These are phyloP conservation scores for Heliothis subflexa DNA, from an alignment of 1,140 invertebrate genomes.

Conservation along the genomic window DNA sequence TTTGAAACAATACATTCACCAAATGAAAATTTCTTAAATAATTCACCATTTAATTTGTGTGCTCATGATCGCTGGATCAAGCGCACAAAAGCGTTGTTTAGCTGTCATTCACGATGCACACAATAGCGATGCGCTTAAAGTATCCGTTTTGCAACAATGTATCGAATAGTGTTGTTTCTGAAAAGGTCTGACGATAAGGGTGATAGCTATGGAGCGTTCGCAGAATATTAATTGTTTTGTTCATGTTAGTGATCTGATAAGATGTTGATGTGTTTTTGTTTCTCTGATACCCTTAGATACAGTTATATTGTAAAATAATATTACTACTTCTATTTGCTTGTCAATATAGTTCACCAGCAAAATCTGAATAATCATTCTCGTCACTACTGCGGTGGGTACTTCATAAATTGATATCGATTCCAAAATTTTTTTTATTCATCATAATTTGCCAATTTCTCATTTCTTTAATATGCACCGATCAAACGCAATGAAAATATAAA, in stretches of 20 bases:
- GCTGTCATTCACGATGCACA: conserved; percentile 66
- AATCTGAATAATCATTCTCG: no score
- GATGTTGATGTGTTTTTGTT: background rate
- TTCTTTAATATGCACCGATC: no score
- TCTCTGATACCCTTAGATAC: background rate
- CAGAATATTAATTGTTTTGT: conserved; percentile 45
- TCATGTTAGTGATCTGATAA: background rate
- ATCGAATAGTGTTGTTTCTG: conserved; percentile 60
- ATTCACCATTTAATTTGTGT: conserved; percentile 41
- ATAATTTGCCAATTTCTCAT: no score
- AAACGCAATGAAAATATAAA: no score
- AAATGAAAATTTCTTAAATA: conserved; percentile 19
- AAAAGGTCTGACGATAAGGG: conserved; percentile 62
- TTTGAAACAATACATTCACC: background rate
- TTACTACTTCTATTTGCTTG: no score
- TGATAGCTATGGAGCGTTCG: conserved; percentile 59
- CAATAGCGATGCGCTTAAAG: conserved; percentile 66
- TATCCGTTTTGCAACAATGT: conserved; percentile 63
- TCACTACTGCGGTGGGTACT: no score
- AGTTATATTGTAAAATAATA: no score
- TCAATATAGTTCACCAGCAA: no score
- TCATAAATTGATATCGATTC: no score
- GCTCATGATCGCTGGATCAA: conserved; percentile 50
- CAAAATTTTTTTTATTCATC: no score
- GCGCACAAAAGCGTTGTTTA: conserved; percentile 59